Evolutionary conservation across 2,113 vertebrate species (phyloP).

Genomic region (Corydoras maculifer): DNA sequence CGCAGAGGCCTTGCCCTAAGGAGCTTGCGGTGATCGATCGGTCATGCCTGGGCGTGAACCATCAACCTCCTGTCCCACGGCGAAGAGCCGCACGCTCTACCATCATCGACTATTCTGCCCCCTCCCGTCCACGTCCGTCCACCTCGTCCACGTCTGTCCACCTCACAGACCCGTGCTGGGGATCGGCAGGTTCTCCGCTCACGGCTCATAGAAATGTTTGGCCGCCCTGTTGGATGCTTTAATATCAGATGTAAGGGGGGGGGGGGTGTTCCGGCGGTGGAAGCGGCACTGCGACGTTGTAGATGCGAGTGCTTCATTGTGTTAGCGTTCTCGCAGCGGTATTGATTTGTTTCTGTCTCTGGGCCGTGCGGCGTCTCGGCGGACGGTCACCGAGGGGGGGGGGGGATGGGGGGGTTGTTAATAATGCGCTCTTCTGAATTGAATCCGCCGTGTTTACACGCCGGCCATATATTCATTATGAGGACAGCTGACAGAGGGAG

Average conservation of each 20-base stretch:
- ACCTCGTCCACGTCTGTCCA: no score
- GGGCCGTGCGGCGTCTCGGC: conserved; percentile 8
- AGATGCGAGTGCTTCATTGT: conserved; percentile 19
- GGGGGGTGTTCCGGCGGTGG: not conserved
- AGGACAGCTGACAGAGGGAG: conserved; percentile 23
- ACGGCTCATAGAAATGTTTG: no score
- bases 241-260: conserved; percentile 16
- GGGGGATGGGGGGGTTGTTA: conserved; percentile 19
- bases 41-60: no score
- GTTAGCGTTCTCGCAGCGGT: conserved; percentile 18
- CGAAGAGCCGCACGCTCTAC: no score
- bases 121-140: no score
- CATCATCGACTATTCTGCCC: no score
- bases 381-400: conserved; percentile 29
- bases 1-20: no score
- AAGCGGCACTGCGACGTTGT: not conserved
- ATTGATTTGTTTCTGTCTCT: conserved; percentile 28
- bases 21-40: no score
- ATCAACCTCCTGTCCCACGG: no score
- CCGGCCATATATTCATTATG: conserved; percentile 19
- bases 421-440: conserved; percentile 33
- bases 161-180: no score
- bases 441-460: conserved; percentile 29
- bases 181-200: no score
- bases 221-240: not conserved